A percentile compares a stretch with the other conserved stretches of the same genome.
Conservation (phyloP, 2,113 vertebrate genomes). For the Aleadryas rufinucha region DNA sequence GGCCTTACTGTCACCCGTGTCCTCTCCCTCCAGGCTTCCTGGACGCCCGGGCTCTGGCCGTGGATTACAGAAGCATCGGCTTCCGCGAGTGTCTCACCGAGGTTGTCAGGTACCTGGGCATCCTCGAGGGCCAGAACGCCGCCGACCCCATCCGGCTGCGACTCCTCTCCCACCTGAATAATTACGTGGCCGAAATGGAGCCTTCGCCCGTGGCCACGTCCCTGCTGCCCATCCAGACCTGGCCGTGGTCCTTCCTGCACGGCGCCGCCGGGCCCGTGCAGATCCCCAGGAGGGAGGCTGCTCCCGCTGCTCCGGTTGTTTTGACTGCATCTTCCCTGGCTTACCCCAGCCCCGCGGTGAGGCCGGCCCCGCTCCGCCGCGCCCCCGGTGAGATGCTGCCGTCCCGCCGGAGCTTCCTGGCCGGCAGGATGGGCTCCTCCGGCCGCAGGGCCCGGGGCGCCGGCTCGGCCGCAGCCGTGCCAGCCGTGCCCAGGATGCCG, state of each 20-base stretch:
- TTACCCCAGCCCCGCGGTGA: slow-evolving; percentile 74
- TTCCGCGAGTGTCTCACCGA: slow-evolving; percentile 94
- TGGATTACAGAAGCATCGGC: slow-evolving; percentile 93
- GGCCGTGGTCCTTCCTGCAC: slow-evolving; percentile 88
- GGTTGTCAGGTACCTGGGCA: slow-evolving; percentile 88
- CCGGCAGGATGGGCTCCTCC: slow-evolving; percentile 58
- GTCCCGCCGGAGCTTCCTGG: slow-evolving; percentile 30
- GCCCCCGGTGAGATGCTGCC: slow-evolving; percentile 59
- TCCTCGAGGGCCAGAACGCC: slow-evolving; percentile 82
- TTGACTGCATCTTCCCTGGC: slow-evolving; percentile 71
- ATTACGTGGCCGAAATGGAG: slow-evolving; percentile 88
- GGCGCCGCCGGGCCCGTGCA: slow-evolving; percentile 48
- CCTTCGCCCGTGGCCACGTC: slow-evolving; percentile 74
- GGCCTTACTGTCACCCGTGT: not conserved
- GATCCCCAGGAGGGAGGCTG: slow-evolving; percentile 72
- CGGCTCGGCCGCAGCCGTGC: slow-evolving; percentile 53
- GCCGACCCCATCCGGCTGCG: slow-evolving; percentile 85
- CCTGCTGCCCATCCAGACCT: slow-evolving; percentile 78
- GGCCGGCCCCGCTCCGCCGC: slow-evolving; percentile 68
- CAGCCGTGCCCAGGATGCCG: slow-evolving; percentile 61
- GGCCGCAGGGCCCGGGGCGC: slow-evolving; percentile 60
- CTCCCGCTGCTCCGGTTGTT: slow-evolving; percentile 55
- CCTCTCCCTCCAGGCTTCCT: slow-evolving; percentile 81
- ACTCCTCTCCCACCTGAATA: slow-evolving; percentile 92
- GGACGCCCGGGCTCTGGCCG: slow-evolving; percentile 85